These are phyloP conservation scores for Crypturellus tataupa DNA, from an alignment of 2,797 vertebrate species.

Conservation along the genomic window DNA sequence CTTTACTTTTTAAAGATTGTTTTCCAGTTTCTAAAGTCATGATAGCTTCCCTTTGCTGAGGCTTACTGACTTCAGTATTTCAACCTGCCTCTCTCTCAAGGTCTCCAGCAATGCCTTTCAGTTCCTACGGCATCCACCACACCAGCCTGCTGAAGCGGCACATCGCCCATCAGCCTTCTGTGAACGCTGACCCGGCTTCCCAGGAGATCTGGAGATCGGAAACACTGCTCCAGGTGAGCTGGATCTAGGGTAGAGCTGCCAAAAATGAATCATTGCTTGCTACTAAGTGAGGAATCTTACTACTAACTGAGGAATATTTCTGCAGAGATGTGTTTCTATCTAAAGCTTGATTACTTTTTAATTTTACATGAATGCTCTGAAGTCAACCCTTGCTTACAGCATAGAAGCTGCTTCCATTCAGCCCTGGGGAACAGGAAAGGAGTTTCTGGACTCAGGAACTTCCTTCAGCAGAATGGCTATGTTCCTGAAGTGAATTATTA, in stretches of 20 bases:
- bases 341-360: not conserved
- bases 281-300: no score
- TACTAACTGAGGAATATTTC: not conserved
- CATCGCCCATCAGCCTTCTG: slow-evolving; percentile 93
- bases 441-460: not conserved
- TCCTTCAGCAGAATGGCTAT: not conserved
- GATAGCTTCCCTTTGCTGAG: not conserved
- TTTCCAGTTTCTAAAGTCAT: not conserved
- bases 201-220: slow-evolving; percentile 98
- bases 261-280: not conserved
- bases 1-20: not conserved
- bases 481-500: not conserved
- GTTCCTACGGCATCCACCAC: slow-evolving; percentile 90
- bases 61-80: not conserved
- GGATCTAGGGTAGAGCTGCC: not conserved
- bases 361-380: no score
- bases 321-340: not conserved
- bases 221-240: slow-evolving; percentile 89
- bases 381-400: no score
- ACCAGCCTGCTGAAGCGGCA: slow-evolving; percentile 93
- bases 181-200: slow-evolving; percentile 93
- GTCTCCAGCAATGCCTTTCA: slow-evolving; percentile 86
- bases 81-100: slow-evolving; percentile 57
- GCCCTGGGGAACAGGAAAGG: not conserved
- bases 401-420: not conserved